These are phyloP conservation scores for Nemurella pictetii DNA, from an alignment of 2,888 invertebrate genomes.

Conservation along the genomic window DNA sequence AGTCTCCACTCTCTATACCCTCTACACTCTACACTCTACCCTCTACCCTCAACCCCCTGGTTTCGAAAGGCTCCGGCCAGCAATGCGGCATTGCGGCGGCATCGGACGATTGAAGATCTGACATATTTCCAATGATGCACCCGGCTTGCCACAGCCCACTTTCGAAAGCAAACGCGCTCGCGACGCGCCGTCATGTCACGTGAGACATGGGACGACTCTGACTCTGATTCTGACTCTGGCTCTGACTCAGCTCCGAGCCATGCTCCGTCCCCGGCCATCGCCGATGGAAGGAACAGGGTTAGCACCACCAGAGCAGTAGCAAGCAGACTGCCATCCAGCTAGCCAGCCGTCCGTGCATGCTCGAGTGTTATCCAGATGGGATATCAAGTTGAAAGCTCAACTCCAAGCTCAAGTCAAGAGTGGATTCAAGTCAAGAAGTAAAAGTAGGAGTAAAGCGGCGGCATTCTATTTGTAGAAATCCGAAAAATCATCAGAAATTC, in stretches of 20 bases:
- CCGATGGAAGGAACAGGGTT: too few relatives aligned
- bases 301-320: too few relatives aligned
- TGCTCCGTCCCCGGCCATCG: too few relatives aligned
- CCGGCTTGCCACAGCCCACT: background rate
- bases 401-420: background rate
- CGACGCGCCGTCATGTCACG: background rate
- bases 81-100: background rate
- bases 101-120: background rate
- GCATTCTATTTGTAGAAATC: background rate
- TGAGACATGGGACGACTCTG: too few relatives aligned
- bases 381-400: background rate
- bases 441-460: background rate
- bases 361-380: slow-evolving; percentile 2
- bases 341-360: background rate
- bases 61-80: background rate
- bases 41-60: too few relatives aligned
- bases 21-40: too few relatives aligned
- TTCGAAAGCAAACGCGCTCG: background rate
- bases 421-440: background rate
- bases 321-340: background rate
- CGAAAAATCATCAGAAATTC: slow-evolving; percentile 4
- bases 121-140: background rate
- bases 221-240: too few relatives aligned
- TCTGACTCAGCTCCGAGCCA: too few relatives aligned
- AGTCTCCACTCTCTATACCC: too few relatives aligned